phyloP scores from a whole-genome alignment of 2,888 invertebrate genomes.

The Tetropium fuscum region DNA sequence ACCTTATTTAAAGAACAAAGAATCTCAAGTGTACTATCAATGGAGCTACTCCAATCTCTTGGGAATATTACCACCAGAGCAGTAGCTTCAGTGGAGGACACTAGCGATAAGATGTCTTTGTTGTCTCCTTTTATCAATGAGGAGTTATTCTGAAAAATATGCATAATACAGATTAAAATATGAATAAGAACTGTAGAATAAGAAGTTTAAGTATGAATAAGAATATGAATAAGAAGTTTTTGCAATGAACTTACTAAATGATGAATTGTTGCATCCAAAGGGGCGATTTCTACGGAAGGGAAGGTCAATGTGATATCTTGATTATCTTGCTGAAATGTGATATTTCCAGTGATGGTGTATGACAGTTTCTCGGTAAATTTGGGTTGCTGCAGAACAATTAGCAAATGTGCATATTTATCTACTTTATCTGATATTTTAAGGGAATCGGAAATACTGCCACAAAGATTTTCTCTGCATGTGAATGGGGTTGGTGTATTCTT shows the following conservation, averaged over 20 bases:
- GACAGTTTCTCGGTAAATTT: slow-evolving; percentile 34
- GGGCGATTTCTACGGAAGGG: slow-evolving; percentile 34
- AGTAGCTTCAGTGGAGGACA: slow-evolving; percentile 41
- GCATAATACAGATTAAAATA: background rate
- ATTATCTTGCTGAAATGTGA: slow-evolving; percentile 27
- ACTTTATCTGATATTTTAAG: slow-evolving; percentile 18
- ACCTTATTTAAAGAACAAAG: slow-evolving; percentile 52
- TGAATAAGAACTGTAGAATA: background rate
- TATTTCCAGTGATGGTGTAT: slow-evolving; percentile 32
- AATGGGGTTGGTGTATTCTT: background rate
- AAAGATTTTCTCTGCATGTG: slow-evolving; percentile 21
- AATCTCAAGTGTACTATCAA: slow-evolving; percentile 53
- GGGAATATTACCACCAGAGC: slow-evolving; percentile 48
- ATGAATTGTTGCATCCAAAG: slow-evolving; percentile 31
- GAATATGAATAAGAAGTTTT: background rate
- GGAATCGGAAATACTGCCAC: slow-evolving; percentile 22
- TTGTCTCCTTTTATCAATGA: slow-evolving; percentile 31
- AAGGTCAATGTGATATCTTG: slow-evolving; percentile 21
- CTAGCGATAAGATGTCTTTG: slow-evolving; percentile 46
- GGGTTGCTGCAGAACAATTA: slow-evolving; percentile 32
- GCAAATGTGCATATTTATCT: slow-evolving; percentile 15
- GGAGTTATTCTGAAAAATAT: slow-evolving; percentile 31
- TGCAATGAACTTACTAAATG: slow-evolving; percentile 14
- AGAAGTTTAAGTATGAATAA: background rate
- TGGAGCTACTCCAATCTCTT: slow-evolving; percentile 37